Conservation (phyloP, 2,797 vertebrate genomes). For the Carapus acus region DNA sequence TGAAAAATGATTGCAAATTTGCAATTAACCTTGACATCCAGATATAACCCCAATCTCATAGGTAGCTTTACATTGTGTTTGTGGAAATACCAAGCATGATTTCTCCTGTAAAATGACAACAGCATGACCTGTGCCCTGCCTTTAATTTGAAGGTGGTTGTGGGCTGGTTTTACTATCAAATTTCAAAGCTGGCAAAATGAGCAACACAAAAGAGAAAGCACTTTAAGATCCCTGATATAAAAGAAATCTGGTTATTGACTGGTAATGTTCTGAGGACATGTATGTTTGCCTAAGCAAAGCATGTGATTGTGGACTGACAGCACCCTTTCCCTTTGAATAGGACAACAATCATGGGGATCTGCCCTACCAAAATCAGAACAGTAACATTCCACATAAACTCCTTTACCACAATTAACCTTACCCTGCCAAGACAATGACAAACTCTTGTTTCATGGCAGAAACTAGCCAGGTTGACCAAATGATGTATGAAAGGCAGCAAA, state of each 20-base stretch:
- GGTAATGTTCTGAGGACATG: slow-evolving; percentile 69
- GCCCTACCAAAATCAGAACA: slow-evolving; percentile 66
- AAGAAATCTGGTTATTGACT: slow-evolving; percentile 65
- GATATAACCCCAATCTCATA: slow-evolving; percentile 74
- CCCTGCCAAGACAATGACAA: slow-evolving; percentile 68
- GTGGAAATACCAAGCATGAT: slow-evolving; percentile 70
- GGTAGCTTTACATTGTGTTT: slow-evolving; percentile 74
- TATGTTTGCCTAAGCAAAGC: slow-evolving; percentile 67
- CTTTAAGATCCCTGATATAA: slow-evolving; percentile 74
- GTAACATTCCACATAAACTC: slow-evolving; percentile 65
- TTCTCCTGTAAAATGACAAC: slow-evolving; percentile 66
- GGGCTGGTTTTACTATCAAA: slow-evolving; percentile 62
- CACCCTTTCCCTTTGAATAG: slow-evolving; percentile 68
- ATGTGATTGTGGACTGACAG: slow-evolving; percentile 62
- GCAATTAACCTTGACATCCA: slow-evolving; percentile 78
- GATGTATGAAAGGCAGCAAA: slow-evolving; percentile 89
- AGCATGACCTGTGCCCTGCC: slow-evolving; percentile 66
- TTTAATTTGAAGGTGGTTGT: slow-evolving; percentile 63
- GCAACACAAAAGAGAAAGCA: slow-evolving; percentile 70
- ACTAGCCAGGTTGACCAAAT: slow-evolving; percentile 90
- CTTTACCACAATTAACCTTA: slow-evolving; percentile 68
- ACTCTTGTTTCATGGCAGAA: slow-evolving; percentile 75
- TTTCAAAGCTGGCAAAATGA: slow-evolving; percentile 69
- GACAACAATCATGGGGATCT: slow-evolving; percentile 69
- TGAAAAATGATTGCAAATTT: slow-evolving; percentile 78